A percentile compares a stretch with the other conserved stretches of the same genome.
phyloP scores from a whole-genome alignment of 2,888 invertebrate genomes.

The Orchesella flavescens region DNA sequence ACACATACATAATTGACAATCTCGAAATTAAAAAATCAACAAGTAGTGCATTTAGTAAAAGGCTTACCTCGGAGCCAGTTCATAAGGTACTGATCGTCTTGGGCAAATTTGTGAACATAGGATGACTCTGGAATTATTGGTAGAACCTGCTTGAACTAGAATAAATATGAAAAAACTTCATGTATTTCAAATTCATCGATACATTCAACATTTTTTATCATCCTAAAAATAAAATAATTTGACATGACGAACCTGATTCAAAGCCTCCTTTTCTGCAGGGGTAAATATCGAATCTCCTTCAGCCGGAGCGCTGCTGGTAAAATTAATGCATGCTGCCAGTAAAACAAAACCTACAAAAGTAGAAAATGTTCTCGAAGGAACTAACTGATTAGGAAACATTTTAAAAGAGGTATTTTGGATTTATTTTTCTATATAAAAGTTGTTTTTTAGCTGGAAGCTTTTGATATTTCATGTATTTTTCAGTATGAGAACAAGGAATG shows the following conservation, averaged over 20 bases:
- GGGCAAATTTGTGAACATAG: constrained; percentile 15
- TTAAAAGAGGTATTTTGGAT: too few species aligned
- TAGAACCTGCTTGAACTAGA: constrained; percentile 2
- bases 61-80: neutral
- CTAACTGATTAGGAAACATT: too few species aligned
- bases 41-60: neutral
- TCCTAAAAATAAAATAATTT: neutral
- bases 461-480: too few species aligned
- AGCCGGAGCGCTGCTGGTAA: too few species aligned
- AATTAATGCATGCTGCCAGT: too few species aligned
- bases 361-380: too few species aligned
- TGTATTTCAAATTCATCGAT: neutral
- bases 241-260: constrained; percentile 7
- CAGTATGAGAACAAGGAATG: too few species aligned
- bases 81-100: constrained; percentile 34
- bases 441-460: too few species aligned
- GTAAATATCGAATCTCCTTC: constrained; percentile 13
- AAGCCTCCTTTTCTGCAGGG: neutral
- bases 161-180: neutral
- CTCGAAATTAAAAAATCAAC: neutral
- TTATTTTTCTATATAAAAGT: too few species aligned
- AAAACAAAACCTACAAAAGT: too few species aligned
- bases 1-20: neutral
- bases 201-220: neutral
- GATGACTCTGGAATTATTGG: constrained; percentile 12